Base-by-base conservation (phyloP, 2,888 invertebrate genomes). In the Heliconius aoede region DNA sequence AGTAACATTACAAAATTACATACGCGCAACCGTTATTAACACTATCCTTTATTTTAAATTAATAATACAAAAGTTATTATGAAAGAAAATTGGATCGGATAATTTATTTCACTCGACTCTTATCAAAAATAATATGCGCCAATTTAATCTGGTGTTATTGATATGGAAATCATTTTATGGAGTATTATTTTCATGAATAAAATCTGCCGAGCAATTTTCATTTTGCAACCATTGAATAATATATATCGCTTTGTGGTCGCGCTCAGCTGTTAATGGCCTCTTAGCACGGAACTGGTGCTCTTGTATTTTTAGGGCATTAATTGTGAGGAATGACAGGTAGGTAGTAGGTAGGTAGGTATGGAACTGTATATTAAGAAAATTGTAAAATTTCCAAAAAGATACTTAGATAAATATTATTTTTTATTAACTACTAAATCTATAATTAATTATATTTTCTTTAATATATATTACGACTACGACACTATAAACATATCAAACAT, bases 161-260 rank as follows among this genome's bases (percentile, higher is more conserved):
- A 79, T 82, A 82, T 80, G 81, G 80, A 81, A 82, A 81, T 82
- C 77, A 81, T 80, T 82, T 82, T 82, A 81, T 80, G 78, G 80
- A 78, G 81, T 82, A 80, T 81, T 81, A 83, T 83, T 81, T 82
- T 81, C 82, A 83, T 83, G 83, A 82, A 82, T 82, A 80, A 83
- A 83, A 84, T 80, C 80, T 82, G 82, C 83, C 79, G 82, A 82
- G 79, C 82, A 82, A 83, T 83, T 83, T 82, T 82, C 83, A 83
- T 84, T 84, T 84, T 81, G 80, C 83, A 81, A 80, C 82, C 82
- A 80, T 81, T 83, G 83, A 84, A 85, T 84, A 84, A 83, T 82
- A 83, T 82, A 83, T 82, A 79, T 80, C 82, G 83, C 78, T 83
- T 82, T 82, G 83, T 81, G 81, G 83, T 79, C 82, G 80, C 81